Evolutionary conservation across 1,140 invertebrate genomes (phyloP).

Genomic region (silkworm (Bombyx mori)): ASM3026992v2 NC_085122.1:10178501-10179000

Average conservation of each 20-base stretch:
- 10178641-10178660: too few species aligned
- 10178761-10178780: slow-evolving; percentile 22
- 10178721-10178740: neutral
- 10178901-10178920: neutral
- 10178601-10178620: too few species aligned
- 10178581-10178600: too few species aligned
- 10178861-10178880: neutral
- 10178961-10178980: slow-evolving; percentile 23
- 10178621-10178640: too few species aligned
- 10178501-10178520: too few species aligned
- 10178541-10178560: too few species aligned
- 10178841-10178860: slow-evolving; percentile 3
- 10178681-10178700: too few species aligned
- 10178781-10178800: slow-evolving; percentile 20
- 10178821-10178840: neutral
- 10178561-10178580: too few species aligned
- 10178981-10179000: slow-evolving; percentile 25
- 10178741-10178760: neutral
- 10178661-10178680: too few species aligned
- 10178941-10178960: slow-evolving; percentile 3
- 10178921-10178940: slow-evolving; percentile 6
- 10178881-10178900: too few species aligned
- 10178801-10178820: slow-evolving; percentile 13
- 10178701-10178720: too few species aligned
- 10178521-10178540: too few species aligned